These are phyloP conservation scores for Gonatopus flavifemur DNA, from an alignment of 1,140 invertebrate species.

Conservation along the genomic window DNA sequence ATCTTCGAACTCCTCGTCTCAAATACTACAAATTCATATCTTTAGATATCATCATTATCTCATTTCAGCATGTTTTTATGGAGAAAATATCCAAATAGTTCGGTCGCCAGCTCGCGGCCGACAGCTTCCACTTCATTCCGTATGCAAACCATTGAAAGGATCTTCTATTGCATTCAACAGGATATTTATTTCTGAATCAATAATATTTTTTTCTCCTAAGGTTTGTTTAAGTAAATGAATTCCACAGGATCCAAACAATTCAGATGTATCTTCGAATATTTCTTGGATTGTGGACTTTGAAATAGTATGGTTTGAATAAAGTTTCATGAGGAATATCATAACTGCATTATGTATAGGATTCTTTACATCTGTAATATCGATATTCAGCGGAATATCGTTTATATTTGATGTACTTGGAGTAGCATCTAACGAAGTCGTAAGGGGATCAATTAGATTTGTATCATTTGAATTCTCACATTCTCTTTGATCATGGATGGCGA, in stretches of 20 bases:
- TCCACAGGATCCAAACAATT: conserved; percentile 10
- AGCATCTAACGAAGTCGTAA: too few relatives aligned
- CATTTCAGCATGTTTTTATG: too few relatives aligned
- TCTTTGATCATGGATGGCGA: too few relatives aligned
- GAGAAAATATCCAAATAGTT: too few relatives aligned
- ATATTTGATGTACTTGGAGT: neutral
- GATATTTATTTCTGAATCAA: conserved; percentile 10
- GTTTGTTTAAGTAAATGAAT: conserved; percentile 7
- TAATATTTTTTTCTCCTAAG: conserved; percentile 7
- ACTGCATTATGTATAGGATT: neutral
- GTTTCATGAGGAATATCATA: neutral
- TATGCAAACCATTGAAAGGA: too few relatives aligned
- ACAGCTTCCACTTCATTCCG: too few relatives aligned
- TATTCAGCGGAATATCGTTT: neutral
- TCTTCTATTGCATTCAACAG: too few relatives aligned
- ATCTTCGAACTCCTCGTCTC: too few relatives aligned
- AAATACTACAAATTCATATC: too few relatives aligned
- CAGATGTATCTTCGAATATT: conserved; percentile 15
- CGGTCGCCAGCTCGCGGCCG: too few relatives aligned
- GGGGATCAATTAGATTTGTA: neutral
- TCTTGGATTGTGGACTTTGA: conserved; percentile 12
- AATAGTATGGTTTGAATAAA: conserved; percentile 11
- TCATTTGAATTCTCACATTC: neutral
- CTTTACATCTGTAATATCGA: conserved; percentile 6
- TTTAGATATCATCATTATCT: too few relatives aligned